Base-by-base conservation (phyloP, 1,140 invertebrate species). In the Mycetomoellerius zeteki region DNA sequence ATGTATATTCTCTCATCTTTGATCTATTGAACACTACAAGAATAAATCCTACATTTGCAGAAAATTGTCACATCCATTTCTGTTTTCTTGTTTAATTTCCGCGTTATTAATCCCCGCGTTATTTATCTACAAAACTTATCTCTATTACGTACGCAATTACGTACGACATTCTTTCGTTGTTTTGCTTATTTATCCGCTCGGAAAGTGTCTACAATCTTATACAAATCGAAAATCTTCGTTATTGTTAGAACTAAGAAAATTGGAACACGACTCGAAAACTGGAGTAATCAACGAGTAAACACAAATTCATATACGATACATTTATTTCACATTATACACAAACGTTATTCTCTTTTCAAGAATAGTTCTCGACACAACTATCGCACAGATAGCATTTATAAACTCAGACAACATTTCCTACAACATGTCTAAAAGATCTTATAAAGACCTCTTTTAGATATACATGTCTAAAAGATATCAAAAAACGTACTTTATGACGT, bases 71-170 rank as follows among this genome's bases (percentile, higher is more conserved):
- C 5, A 0, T 24, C 77, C 30, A 19, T 21, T 21, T 43, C 24
- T 37, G 24, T 78, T 60, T 78, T 78, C 56, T 24, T 5, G 1
- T 47, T 65, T 16, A 56, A 12, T 37, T 78, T 65, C 24, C 58
- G 19, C 58, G 37, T 80, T 69, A 54, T n/a, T 60, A 54, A 62
- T 76, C 56, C 19, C 10, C 4, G 6, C 56, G 62, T 77, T 19
- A 77, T 62, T 47, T 78, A 64, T 65, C 62, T 78, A 21, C 16
- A n/a, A 24, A 50, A 30, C 24, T 50, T 77, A 77, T 77, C 75
- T 77, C 5, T 21, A 8, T 69, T 21, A 77, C 56, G 19, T 37
- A 77, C 10, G 0, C 24, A 8, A 43, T 60, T 60, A 60, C 14
- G 30, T n/a, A n/a, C 30, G 52, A 56, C 30, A n/a, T n/a, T 30